Conservation (phyloP, 37 sponge, comb jelly and placozoan genomes). For the Aplysina aerophoba region DNA sequence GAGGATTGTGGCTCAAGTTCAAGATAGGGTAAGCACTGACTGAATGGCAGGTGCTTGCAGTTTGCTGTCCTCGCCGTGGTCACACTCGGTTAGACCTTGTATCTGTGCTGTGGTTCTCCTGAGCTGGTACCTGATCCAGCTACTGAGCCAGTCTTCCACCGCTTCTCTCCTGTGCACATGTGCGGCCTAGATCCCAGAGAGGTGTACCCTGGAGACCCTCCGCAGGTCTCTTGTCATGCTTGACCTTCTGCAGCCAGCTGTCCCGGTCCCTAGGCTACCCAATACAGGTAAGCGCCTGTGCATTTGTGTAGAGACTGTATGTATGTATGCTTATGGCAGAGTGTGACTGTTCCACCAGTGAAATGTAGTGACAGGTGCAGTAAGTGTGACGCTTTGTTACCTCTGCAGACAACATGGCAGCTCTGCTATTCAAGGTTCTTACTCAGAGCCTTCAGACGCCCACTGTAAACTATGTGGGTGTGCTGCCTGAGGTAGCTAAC, state of each 20-base stretch:
- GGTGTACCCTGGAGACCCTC: neutral
- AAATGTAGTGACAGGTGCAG: neutral
- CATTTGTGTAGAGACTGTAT: neutral
- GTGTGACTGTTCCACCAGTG: neutral
- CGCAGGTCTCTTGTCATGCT: neutral
- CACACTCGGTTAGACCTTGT: neutral
- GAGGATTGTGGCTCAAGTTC: neutral
- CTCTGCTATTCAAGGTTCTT: neutral
- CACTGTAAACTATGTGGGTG: neutral
- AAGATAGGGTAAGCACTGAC: neutral
- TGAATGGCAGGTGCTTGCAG: neutral
- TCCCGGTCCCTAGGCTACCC: slow-evolving; percentile 2
- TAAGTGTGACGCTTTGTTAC: too few species aligned
- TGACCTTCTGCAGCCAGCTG: slow-evolving; percentile 6
- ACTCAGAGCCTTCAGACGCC: neutral
- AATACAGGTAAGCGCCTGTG: neutral
- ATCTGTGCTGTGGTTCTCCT: too few species aligned
- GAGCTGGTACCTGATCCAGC: too few species aligned
- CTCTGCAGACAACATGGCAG: neutral
- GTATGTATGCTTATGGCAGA: neutral
- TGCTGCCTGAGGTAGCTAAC: neutral
- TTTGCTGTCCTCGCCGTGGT: neutral
- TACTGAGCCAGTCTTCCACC: too few species aligned
- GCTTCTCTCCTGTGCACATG: too few species aligned
- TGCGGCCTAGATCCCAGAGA: slow-evolving; percentile 21